These are phyloP conservation scores for Ophioninae sp. DNA, from an alignment of 2,888 invertebrate species.

Conservation along the genomic window DNA sequence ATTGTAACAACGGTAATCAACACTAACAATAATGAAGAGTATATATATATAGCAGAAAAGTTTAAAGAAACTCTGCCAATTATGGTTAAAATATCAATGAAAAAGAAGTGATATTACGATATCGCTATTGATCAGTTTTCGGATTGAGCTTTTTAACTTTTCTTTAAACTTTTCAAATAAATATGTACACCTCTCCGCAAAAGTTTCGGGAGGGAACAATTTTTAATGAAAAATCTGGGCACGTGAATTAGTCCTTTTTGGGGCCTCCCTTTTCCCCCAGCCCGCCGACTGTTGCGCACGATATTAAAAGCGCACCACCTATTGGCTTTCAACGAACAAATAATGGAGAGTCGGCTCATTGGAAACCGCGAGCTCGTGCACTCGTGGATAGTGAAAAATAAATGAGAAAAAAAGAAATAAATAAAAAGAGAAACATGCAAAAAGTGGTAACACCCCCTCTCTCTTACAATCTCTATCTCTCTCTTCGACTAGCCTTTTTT, in stretches of 20 bases:
- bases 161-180: neutral
- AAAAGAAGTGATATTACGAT: no score
- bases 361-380: slow-evolving; percentile 55
- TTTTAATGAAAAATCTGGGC: slow-evolving; percentile 9
- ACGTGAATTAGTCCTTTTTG: slow-evolving; percentile 31
- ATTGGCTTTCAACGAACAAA: slow-evolving; percentile 58
- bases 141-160: neutral
- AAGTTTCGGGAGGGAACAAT: neutral
- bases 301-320: slow-evolving; percentile 58
- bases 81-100: no score
- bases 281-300: slow-evolving; percentile 21
- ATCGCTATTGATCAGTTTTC: no score
- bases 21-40: no score
- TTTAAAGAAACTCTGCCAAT: no score
- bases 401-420: slow-evolving; percentile 4
- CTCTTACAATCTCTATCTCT: slow-evolving; percentile 19
- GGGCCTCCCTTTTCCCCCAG: slow-evolving; percentile 20
- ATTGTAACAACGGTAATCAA: no score
- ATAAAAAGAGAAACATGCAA: slow-evolving; percentile 11
- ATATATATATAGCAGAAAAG: no score
- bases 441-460: slow-evolving; percentile 29
- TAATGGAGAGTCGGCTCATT: slow-evolving; percentile 59
- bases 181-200: neutral
- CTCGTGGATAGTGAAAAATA: slow-evolving; percentile 23
- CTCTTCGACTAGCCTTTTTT: slow-evolving; percentile 41